Conservation (phyloP, 2,888 invertebrate genomes). For the Kryphioiulus occultus region DNA sequence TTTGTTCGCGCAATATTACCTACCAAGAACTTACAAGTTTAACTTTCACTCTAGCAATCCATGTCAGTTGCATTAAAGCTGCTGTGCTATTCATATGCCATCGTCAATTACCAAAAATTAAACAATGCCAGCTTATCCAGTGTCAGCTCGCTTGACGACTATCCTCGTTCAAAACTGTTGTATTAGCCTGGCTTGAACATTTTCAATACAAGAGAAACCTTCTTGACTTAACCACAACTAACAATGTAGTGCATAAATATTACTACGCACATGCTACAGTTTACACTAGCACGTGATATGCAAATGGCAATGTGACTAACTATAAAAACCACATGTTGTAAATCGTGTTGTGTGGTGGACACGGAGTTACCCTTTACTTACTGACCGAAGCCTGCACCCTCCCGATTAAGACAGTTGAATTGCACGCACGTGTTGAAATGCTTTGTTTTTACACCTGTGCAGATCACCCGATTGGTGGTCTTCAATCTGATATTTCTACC, state of each 20-base stretch:
- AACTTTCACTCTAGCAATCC: neutral
- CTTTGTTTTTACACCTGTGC: neutral
- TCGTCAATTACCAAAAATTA: neutral
- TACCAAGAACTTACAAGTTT: neutral
- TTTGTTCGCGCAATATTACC: neutral
- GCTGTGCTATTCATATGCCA: neutral
- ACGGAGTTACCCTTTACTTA: neutral
- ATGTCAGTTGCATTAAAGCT: neutral
- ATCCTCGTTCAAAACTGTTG: too few relatives aligned
- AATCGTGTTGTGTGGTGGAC: neutral
- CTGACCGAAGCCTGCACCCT: neutral
- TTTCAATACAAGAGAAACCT: too few relatives aligned
- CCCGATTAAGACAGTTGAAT: neutral
- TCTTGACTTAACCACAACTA: too few relatives aligned
- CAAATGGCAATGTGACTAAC: too few relatives aligned
- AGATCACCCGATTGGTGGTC: neutral
- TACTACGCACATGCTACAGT: too few relatives aligned
- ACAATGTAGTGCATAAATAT: too few relatives aligned
- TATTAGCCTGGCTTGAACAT: too few relatives aligned
- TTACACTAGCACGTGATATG: too few relatives aligned
- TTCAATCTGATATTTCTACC: conserved; percentile 41
- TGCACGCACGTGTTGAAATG: neutral
- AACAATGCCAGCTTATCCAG: neutral
- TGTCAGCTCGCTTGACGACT: too few relatives aligned
- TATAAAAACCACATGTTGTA: too few relatives aligned